Evolutionary conservation across 2,113 vertebrate species (phyloP), one percentile per base, ranked within the genome.

Genomic region (Nyctereutes procyonoides): DNA sequence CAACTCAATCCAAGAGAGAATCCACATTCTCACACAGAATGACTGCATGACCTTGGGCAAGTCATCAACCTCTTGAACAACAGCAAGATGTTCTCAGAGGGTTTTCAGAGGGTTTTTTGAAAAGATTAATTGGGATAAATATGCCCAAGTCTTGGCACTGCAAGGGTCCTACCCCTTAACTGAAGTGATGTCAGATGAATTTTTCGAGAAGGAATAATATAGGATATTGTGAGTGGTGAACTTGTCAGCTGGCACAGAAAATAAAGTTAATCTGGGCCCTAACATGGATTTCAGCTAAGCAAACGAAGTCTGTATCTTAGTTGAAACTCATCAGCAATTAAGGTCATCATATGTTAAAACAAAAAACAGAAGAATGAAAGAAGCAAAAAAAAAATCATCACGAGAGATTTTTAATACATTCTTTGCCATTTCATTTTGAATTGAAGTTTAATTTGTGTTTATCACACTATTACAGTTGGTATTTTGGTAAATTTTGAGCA

Each of bases 391-490:
- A 26, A 32, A 4, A 12, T 43, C 67, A 88, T 67, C 22, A 89
- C 19, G 30, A 86, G 16, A 84, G 6, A 83, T 73, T 91, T 94
- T 71, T 24, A 88, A 38, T 90, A 79, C 5, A 7, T 76, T 92
- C 11, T 92, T 88, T 95, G 4, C 2, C 13, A 80, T 87, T 94
- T 92, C 32, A 88, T 90, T 95, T 95, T 80, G 5, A 63, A 85
- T 48, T 87, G 16, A 73, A 93, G 15, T 85, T 93, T 92, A 86
- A 86, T 67, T 89, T 96, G 12, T 15, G 74, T 95, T 81, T 89
- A 71, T 62, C 16, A 17, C 17, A 88, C 26, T 74, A 35, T 89
- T 96, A 15, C 60, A 26, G 48, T 82, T 0, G 0, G 69, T 7
- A 84, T 58, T 90, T 96, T 13, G 56, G 28, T 74, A 95, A 80